Evolutionary conservation across 2,113 vertebrate species (phyloP).

Genomic region (Arothron firmamentum): DNA sequence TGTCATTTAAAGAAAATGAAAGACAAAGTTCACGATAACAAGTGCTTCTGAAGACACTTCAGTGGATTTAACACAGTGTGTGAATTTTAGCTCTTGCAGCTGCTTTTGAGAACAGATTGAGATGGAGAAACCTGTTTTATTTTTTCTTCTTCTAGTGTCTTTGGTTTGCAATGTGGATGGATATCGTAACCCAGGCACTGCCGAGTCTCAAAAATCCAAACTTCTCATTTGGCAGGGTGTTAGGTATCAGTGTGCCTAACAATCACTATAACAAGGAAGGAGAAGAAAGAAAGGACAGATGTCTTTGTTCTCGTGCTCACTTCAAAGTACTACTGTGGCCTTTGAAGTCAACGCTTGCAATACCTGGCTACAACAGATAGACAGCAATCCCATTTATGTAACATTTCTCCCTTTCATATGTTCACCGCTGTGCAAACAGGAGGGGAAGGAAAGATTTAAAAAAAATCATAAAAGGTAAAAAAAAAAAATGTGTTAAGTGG

Average conservation of each 20-base stretch:
- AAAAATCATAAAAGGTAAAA: constrained; percentile 28
- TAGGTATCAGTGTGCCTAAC: constrained; percentile 52
- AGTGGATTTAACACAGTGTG: no score
- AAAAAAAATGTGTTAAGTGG: constrained; percentile 70
- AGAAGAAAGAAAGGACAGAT: constrained; percentile 37
- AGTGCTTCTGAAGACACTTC: no score
- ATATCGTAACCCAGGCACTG: constrained; percentile 8
- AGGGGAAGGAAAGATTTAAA: constrained; percentile 57
- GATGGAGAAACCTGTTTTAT: no score
- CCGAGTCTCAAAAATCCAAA: constrained; percentile 33
- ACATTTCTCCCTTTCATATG: constrained; percentile 60
- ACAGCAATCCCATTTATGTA: constrained; percentile 61
- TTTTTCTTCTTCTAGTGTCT: no score
- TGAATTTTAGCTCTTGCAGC: no score
- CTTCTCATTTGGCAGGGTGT: constrained; percentile 53
- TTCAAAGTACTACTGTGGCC: constrained; percentile 65
- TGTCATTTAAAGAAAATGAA: constrained; percentile 15
- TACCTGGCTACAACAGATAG: constrained; percentile 63
- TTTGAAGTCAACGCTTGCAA: constrained; percentile 67
- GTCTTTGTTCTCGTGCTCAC: constrained; percentile 58
- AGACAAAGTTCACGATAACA: no score
- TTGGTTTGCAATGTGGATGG: no score
- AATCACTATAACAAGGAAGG: constrained; percentile 49
- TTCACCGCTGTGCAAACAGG: constrained; percentile 51
- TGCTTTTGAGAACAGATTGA: no score